Percentiles rank a stretch among this genome's conserved stretches.
Conservation (phyloP, 2,888 invertebrate genomes). For the Ligdia adustata region DNA sequence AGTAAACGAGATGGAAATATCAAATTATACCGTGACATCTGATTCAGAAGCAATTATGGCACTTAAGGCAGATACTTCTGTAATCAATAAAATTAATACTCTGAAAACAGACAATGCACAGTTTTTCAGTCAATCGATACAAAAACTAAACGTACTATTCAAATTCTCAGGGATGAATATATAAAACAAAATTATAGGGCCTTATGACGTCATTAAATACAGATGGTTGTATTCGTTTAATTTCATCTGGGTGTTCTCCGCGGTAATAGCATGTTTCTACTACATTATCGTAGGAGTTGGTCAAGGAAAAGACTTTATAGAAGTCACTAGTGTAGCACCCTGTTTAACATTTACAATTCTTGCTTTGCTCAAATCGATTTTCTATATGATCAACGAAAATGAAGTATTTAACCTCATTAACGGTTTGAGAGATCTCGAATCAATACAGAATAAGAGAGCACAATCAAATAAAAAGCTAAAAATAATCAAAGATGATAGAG, state of each 20-base stretch:
- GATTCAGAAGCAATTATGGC: no score
- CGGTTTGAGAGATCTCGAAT: conserved; percentile 39
- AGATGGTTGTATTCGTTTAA: conserved; percentile 44
- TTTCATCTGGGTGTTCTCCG: conserved; percentile 40
- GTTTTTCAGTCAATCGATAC: conserved; percentile 40
- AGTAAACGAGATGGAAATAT: no score
- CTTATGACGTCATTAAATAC: conserved; percentile 33
- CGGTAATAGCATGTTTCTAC: conserved; percentile 32
- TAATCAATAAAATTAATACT: neutral
- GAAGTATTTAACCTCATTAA: conserved; percentile 36
- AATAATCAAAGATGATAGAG: conserved; percentile 37
- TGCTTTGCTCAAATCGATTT: conserved; percentile 41
- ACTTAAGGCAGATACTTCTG: no score
- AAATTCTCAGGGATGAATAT: conserved; percentile 43
- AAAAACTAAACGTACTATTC: conserved; percentile 40
- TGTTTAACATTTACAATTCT: conserved; percentile 42
- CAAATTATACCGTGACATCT: no score
- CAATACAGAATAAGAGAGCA: conserved; percentile 28
- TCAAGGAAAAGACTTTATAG: conserved; percentile 42
- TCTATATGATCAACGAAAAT: conserved; percentile 34
- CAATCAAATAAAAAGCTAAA: conserved; percentile 31
- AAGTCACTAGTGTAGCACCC: conserved; percentile 47
- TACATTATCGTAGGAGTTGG: conserved; percentile 37
- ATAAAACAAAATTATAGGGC: conserved; percentile 27
- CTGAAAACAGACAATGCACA: conserved; percentile 26